phyloP scores from a whole-genome alignment of 1,140 invertebrate genomes.

The Diorhabda sublineata region DNA sequence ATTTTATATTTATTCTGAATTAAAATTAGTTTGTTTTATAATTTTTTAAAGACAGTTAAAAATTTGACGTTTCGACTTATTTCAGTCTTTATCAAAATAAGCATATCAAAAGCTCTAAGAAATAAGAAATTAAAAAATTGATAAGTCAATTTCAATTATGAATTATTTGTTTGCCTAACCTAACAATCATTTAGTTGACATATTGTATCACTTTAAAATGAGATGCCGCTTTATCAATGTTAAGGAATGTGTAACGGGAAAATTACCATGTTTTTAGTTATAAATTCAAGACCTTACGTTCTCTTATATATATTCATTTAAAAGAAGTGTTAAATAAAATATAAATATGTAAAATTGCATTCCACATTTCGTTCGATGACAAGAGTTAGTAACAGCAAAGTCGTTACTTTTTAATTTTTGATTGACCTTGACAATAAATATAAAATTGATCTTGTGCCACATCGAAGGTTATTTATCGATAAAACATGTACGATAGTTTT shows the following conservation, averaged over 20 bases:
- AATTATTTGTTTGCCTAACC: not conserved
- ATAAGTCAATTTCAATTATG: not conserved
- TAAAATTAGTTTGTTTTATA: no score
- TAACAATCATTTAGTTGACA: no score
- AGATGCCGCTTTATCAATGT: no score
- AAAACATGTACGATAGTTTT: no score
- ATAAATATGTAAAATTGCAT: not conserved
- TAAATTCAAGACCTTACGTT: not conserved
- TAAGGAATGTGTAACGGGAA: not conserved
- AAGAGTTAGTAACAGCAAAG: not conserved
- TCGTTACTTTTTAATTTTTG: conserved; percentile 1
- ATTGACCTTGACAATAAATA: not conserved
- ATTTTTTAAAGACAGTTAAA: no score
- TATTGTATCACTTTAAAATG: no score
- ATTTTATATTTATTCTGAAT: no score
- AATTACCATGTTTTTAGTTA: not conserved
- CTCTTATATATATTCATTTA: not conserved
- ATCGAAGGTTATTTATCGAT: not conserved
- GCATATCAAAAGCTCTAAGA: no score
- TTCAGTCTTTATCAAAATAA: no score
- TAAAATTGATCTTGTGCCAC: not conserved
- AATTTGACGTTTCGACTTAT: no score
- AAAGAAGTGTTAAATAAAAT: not conserved
- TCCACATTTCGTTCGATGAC: not conserved
- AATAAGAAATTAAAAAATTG: not conserved